These are phyloP conservation scores for Malaclemys terrapin DNA, from an alignment of 2,113 vertebrate genomes.

Conservation along the genomic window DNA sequence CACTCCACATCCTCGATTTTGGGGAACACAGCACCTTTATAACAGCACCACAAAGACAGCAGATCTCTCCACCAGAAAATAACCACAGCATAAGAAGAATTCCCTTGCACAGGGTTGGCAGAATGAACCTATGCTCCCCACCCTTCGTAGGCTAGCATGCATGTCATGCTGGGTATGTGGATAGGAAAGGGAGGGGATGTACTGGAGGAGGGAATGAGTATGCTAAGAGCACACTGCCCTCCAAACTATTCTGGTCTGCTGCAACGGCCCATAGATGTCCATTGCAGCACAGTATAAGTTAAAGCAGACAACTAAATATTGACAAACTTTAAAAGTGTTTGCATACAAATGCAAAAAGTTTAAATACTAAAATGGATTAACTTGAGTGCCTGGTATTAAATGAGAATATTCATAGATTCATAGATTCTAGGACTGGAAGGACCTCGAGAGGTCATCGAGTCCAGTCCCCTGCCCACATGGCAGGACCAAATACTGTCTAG, in stretches of 20 bases:
- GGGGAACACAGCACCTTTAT: background rate
- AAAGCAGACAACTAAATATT: too few relatives aligned
- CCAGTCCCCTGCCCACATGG: too few relatives aligned
- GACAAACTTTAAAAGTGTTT: too few relatives aligned
- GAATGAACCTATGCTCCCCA: background rate
- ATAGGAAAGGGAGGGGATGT: background rate
- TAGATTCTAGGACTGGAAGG: too few relatives aligned
- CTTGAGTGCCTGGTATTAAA: too few relatives aligned
- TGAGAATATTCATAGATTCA: too few relatives aligned
- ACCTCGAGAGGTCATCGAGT: too few relatives aligned
- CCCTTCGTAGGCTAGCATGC: background rate
- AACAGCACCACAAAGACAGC: background rate
- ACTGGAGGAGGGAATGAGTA: background rate
- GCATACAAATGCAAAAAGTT: too few relatives aligned
- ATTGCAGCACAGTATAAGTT: background rate
- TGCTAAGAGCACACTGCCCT: background rate
- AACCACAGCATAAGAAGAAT: background rate
- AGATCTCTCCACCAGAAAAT: background rate
- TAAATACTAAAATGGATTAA: background rate
- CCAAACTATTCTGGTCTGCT: background rate
- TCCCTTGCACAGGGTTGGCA: background rate
- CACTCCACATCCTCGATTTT: background rate
- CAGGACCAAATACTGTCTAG: too few relatives aligned
- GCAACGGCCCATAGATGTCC: background rate
- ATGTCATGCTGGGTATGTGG: background rate